A percentile compares a stretch with the other conserved stretches of the same genome.
Conservation (phyloP, 2,797 vertebrate genomes). For the Phrynocephalus guinanensis region DNA sequence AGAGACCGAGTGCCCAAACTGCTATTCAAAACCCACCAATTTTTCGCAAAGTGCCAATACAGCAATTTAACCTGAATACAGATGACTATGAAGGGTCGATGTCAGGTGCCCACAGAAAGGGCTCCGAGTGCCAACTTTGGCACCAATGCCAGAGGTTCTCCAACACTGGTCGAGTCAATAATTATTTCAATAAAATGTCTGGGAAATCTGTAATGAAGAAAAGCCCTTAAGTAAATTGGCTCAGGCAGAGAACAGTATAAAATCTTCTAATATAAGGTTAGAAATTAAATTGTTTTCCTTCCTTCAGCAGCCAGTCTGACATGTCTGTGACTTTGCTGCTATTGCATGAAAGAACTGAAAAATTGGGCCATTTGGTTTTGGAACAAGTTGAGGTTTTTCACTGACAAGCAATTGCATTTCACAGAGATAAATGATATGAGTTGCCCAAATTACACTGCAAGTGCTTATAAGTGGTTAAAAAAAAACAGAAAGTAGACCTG, state of each 20-base stretch:
- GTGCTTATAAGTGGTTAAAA: not conserved
- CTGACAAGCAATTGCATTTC: constrained; percentile 33
- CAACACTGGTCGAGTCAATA: accelerated
- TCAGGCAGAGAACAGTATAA: not conserved
- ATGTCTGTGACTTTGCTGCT: constrained; percentile 21
- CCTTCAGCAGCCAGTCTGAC: constrained; percentile 4
- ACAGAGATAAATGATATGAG: constrained; percentile 1
- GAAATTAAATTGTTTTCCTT: constrained; percentile 27
- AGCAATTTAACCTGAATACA: no score
- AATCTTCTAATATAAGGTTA: constrained; percentile 15
- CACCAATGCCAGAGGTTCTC: no score
- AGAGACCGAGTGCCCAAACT: no score
- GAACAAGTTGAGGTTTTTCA: constrained; percentile 11
- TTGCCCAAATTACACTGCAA: not conserved
- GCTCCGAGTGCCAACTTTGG: no score
- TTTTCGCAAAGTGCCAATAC: no score
- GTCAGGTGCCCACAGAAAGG: no score
- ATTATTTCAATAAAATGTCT: constrained; percentile 5
- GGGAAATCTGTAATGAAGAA: not conserved
- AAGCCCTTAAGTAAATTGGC: constrained; percentile 1
- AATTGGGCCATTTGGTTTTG: constrained; percentile 24
- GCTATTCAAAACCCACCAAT: no score
- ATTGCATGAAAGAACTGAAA: constrained; percentile 1
- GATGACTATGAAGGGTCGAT: no score
- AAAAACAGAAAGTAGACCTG: not conserved